These are phyloP conservation scores for Prunella fulvescens DNA, from an alignment of 2,113 vertebrate genomes.

Conservation along the genomic window DNA sequence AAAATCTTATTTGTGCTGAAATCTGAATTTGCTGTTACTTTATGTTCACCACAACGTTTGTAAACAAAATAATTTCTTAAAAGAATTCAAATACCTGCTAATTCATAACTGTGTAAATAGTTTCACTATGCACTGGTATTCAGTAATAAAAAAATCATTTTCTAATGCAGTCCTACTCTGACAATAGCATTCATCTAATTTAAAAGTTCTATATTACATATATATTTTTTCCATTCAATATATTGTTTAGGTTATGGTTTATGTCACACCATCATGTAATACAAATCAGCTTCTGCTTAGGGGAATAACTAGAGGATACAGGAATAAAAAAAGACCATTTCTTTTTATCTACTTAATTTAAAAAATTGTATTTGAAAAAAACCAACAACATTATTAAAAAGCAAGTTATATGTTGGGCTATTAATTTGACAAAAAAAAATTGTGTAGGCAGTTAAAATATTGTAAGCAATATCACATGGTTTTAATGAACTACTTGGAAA, in stretches of 20 bases:
- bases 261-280: neutral
- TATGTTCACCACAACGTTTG: neutral
- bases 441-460: neutral
- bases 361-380: neutral
- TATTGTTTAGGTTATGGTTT: neutral
- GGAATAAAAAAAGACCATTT: neutral
- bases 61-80: neutral
- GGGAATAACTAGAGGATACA: neutral
- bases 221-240: neutral
- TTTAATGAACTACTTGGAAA: neutral
- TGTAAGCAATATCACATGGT: neutral
- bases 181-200: neutral
- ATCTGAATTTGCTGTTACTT: neutral
- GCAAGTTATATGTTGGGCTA: neutral
- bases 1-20: neutral
- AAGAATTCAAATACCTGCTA: neutral
- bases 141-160: neutral
- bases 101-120: neutral
- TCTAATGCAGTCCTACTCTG: neutral
- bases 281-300: neutral
- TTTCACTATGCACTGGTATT: neutral
- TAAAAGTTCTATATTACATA: neutral
- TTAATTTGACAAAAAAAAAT: neutral
- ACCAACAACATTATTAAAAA: neutral
- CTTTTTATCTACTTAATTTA: neutral